Conservation (phyloP, 2,797 vertebrate genomes). For the Smutsia temminckii region DNA sequence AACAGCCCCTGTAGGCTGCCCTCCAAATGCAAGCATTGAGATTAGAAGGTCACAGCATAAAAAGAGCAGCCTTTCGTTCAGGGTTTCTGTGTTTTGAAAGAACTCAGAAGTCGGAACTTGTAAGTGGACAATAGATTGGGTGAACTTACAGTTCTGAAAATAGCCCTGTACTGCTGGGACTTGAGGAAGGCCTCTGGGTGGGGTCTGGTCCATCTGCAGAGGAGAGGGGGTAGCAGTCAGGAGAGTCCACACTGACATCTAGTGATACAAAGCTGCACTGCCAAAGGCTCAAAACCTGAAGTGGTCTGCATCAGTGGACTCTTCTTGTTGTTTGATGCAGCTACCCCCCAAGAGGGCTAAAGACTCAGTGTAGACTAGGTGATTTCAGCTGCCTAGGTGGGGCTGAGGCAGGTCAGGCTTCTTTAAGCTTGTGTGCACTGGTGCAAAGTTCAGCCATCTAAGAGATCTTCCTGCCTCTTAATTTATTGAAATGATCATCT, state of each 20-base stretch:
- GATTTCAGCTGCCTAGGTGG: not conserved
- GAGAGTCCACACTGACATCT: conserved; percentile 86
- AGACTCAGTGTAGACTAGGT: not conserved
- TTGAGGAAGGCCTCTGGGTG: not conserved
- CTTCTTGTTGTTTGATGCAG: too few species aligned
- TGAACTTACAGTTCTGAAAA: not conserved
- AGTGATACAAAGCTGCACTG: conserved; percentile 81
- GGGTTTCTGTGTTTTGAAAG: not conserved
- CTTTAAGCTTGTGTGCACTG: not conserved
- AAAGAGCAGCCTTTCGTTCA: not conserved
- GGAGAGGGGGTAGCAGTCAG: not conserved
- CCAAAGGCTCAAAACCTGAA: not conserved
- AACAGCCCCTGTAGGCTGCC: not conserved
- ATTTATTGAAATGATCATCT: not conserved
- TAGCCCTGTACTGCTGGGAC: not conserved
- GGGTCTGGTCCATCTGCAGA: not conserved
- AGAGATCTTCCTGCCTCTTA: not conserved
- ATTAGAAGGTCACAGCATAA: not conserved
- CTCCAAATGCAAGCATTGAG: not conserved
- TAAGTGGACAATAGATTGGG: not conserved
- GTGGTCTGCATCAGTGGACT: not conserved
- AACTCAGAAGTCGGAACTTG: not conserved
- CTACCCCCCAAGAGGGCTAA: not conserved
- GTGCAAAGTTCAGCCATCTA: not conserved
- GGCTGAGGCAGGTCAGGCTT: not conserved